These are phyloP conservation scores for Octopus sinensis DNA, from an alignment of 1,140 invertebrate species.

Conservation along the genomic window DNA sequence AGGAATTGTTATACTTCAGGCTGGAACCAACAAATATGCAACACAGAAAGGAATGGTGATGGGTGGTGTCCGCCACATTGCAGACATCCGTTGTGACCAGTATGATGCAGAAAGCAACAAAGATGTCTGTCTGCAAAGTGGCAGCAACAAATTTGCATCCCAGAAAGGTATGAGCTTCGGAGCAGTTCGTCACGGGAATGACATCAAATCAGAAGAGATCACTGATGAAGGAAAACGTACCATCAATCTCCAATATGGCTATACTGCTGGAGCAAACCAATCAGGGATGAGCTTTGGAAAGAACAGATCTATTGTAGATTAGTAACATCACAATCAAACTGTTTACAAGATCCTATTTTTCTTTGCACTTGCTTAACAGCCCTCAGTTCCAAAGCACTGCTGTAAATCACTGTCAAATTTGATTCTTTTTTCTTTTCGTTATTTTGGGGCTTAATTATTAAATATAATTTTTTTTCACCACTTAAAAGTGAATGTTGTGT, in stretches of 20 bases:
- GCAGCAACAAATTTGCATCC: constrained; percentile 65
- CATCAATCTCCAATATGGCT: constrained; percentile 87
- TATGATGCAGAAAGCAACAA: constrained; percentile 26
- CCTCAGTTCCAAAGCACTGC: too few relatives aligned
- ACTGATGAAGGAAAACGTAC: constrained; percentile 67
- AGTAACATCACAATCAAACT: too few relatives aligned
- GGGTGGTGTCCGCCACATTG: constrained; percentile 59
- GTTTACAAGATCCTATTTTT: too few relatives aligned
- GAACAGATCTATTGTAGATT: constrained; percentile 73
- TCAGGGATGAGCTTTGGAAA: constrained; percentile 90
- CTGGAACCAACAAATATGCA: constrained; percentile 86
- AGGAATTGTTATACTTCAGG: constrained; percentile 82
- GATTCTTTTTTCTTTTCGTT: too few relatives aligned
- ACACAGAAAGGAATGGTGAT: constrained; percentile 90
- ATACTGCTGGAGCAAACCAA: constrained; percentile 83
- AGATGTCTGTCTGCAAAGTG: constrained; percentile 45
- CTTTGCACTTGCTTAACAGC: too few relatives aligned
- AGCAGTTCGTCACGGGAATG: constrained; percentile 79
- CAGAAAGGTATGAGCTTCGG: constrained; percentile 92
- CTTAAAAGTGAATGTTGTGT: too few relatives aligned
- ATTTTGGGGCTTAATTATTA: too few relatives aligned
- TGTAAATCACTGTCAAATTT: too few relatives aligned
- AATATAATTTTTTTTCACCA: too few relatives aligned
- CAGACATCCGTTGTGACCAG: constrained; percentile 39
- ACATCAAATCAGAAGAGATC: constrained; percentile 42